Base-by-base conservation (phyloP, 37 sponge, comb jelly and placozoan species). In the Cliona cf. orientalis region DNA sequence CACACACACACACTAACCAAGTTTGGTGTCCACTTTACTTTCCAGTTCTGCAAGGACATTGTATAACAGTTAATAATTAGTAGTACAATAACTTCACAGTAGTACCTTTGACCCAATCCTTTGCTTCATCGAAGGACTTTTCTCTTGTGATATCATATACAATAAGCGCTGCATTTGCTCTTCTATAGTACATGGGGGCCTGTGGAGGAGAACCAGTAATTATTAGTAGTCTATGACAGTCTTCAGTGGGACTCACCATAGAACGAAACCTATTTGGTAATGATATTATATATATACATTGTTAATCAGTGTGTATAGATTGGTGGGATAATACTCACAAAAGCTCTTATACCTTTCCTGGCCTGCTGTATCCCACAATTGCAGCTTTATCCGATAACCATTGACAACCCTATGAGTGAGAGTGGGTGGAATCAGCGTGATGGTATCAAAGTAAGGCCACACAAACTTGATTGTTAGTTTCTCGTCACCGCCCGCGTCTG, bases 131-230 rank as follows among this genome's bases (percentile, higher is more conserved):
- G 58, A 95, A 95, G n/a, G 91, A 74, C 32, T 68, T 79, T 44
- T 71, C 40, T 35, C 56, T 78, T 1, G 96, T 92, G 49, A 95
- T 92, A 59, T 95, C 96, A 58, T 95, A 95, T 17, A 92, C 93
- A 43, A 95, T 82, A 19, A 95, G 35, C 33, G 96, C 96, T 46
- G 96, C 96, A 32, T 95, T 91, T 28, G 93, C 91, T n/a, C 85
- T 72, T 9, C 95, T 71, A 55, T 95, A 95, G 75, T 95, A 95
- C 93, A 95, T 80, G 6, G 96, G 96, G 1, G 96, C 93, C 91
- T 91, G 59, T 0, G 43, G 25, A 71, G 66, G 35, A 74, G 58
- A 40, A 49, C 9, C 53, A 49, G 14, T 49, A 64, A 65, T 65
- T 45, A 36, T 42, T 28, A 42, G 19, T 49, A 11, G 21, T 49